Evolutionary conservation across 2,113 vertebrate species (phyloP).

Genomic region (Pituophis catenifer): DNA sequence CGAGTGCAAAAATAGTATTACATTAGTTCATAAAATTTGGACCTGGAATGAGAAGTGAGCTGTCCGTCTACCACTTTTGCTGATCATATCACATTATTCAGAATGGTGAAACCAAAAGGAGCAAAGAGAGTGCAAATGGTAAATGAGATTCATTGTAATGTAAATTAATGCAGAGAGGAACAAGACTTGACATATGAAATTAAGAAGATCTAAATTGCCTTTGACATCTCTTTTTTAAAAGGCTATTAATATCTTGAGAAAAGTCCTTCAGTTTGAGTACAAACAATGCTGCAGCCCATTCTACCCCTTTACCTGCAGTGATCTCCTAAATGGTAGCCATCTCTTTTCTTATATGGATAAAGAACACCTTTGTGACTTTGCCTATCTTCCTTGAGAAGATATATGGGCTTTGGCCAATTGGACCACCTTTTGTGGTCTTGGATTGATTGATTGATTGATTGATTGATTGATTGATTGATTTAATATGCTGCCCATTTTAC

Average conservation of each 20-base stretch:
- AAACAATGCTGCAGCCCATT: neutral
- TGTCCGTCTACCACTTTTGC: neutral
- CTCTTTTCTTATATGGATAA: neutral
- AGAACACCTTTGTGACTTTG: neutral
- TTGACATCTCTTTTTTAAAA: neutral
- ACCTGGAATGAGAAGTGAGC: neutral
- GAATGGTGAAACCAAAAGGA: neutral
- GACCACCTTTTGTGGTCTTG: neutral
- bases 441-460: no score
- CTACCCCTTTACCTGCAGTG: neutral
- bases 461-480: neutral
- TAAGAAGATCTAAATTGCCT: neutral
- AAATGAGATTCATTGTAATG: neutral
- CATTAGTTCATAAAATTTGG: neutral
- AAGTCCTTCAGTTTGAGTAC: neutral
- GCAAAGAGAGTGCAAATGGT: neutral
- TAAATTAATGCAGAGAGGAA: neutral
- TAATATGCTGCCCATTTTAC: neutral
- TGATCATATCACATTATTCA: neutral
- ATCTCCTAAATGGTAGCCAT: neutral
- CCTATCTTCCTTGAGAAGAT: neutral
- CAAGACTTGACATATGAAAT: neutral
- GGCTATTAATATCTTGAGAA: neutral
- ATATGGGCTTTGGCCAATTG: neutral
- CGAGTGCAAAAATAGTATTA: neutral